Evolutionary conservation across 2,113 vertebrate species (phyloP), one percentile per base, ranked within the genome.

Genomic region (Pseudonaja textilis): DNA sequence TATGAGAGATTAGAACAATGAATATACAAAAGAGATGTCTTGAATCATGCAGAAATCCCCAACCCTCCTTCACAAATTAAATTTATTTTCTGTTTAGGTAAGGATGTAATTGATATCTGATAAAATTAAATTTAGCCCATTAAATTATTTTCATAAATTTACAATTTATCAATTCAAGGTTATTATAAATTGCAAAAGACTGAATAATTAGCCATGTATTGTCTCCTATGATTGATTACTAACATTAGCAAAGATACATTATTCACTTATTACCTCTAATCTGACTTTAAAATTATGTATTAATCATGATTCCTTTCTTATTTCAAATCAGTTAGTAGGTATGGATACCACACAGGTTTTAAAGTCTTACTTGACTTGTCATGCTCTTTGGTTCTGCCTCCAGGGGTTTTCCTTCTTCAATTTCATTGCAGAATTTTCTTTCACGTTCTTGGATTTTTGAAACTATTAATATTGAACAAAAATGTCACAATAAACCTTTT

Each of bases 371-470:
- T 93, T 98, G 99, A 91, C 97, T 96, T 64, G 98, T 98, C 23
- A 98, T 91, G 1, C 96, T 91, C 97, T 98, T 99, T 47, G 98
- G 92, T 92, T 99, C 98, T 69, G 97, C 95, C 93, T 99, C 99
- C 11, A 99, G 95, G 69, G 96, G 97, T 96, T 98, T 98, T 81
- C 98, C 98, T 96, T 99, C 98, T 96, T 98, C 98, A 92, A 98
- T 97, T 96, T 98, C 98, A 95, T 98, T 98, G 94, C 95, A 98
- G 91, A 98, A 99, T 97, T 99, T 99, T 96, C 98, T 98, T 96
- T 98, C 98, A 87, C 99, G 93, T 47, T 99, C 98, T 88, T 98
- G 98, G 88, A 98, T 96, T 93, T 96, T 98, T 22, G 97, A 97
- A 96, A 98, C 99, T 99, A 95, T 88, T 96, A 91, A 94, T 5